phyloP scores from a whole-genome alignment of 1,140 invertebrate genomes.

The Drosophila nikananu region DNA sequence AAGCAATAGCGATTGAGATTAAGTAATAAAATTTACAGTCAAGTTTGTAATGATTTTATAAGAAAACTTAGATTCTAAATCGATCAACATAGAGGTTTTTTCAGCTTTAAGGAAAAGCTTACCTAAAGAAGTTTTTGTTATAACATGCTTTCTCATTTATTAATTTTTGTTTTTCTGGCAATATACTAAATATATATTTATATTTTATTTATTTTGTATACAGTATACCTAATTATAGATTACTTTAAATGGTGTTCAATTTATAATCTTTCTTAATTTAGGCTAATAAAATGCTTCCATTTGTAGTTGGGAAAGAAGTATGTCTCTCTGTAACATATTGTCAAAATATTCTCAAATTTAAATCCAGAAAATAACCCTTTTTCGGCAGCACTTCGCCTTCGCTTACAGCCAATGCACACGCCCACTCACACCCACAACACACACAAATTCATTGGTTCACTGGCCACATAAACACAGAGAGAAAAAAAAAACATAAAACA shows the following conservation, averaged over 20 bases:
- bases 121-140: neutral
- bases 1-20: neutral
- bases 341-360: neutral
- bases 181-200: too few species aligned
- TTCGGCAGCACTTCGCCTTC: constrained; percentile 28
- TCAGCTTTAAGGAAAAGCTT: neutral
- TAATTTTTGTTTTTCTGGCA: too few species aligned
- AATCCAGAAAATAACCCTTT: constrained; percentile 16
- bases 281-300: neutral
- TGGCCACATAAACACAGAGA: constrained; percentile 26
- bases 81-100: neutral
- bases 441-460: constrained; percentile 40
- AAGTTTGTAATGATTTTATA: neutral
- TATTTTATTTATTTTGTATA: too few species aligned
- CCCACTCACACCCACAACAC: constrained; percentile 17
- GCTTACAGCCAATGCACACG: constrained; percentile 33
- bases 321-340: neutral
- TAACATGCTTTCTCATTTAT: neutral
- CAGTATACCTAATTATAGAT: too few species aligned
- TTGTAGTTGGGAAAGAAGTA: neutral
- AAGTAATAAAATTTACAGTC: neutral
- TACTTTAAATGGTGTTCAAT: too few species aligned
- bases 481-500: constrained; percentile 3
- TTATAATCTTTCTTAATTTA: neutral
- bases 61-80: neutral